These are phyloP conservation scores for Phalacrocorax pelagicus DNA, from an alignment of 2,113 vertebrate species.

Conservation along the genomic window DNA sequence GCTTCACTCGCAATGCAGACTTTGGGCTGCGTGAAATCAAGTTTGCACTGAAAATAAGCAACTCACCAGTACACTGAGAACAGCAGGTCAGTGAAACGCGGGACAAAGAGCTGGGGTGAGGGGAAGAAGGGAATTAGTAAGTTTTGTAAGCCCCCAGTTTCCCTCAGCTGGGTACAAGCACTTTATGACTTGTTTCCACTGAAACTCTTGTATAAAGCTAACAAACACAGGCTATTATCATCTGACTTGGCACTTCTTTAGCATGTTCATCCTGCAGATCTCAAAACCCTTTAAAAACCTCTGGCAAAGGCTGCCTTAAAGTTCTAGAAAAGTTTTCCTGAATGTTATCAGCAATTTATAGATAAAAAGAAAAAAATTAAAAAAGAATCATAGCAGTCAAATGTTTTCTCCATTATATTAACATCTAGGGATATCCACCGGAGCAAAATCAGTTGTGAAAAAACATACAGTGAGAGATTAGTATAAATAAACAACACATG, in stretches of 20 bases:
- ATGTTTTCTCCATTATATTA: neutral
- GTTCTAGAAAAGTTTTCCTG: neutral
- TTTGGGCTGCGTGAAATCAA: neutral
- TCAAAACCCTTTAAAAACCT: neutral
- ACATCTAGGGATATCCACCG: neutral
- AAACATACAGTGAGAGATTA: neutral
- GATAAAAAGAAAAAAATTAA: neutral
- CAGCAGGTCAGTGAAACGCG: neutral
- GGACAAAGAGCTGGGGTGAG: fast-evolving
- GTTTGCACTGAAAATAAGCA: conserved; percentile 2
- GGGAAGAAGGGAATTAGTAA: neutral
- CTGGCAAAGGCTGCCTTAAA: neutral
- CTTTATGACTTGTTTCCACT: neutral
- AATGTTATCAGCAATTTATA: neutral
- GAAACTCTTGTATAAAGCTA: neutral
- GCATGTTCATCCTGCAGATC: neutral
- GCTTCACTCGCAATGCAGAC: neutral
- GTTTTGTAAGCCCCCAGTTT: neutral
- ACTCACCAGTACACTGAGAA: neutral
- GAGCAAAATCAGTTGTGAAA: neutral
- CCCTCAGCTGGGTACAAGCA: neutral
- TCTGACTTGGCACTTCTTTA: neutral
- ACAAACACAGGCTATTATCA: neutral
- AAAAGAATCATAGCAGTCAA: neutral
- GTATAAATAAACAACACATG: neutral